Base-by-base conservation (phyloP, 1,140 invertebrate genomes). In the Heliothis subflexa region DNA sequence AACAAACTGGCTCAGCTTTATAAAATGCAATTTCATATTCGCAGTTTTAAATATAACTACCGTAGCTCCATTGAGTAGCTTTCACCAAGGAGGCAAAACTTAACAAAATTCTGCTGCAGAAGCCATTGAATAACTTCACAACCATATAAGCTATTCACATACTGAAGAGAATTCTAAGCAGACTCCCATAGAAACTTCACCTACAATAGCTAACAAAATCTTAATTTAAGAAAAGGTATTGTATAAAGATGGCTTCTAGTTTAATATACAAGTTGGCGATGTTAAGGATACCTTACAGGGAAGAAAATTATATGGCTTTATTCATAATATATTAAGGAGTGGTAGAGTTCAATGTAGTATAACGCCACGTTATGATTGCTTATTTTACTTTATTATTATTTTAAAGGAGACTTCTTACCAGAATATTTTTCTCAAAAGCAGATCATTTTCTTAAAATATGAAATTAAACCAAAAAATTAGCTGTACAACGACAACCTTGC, bases 141-240 rank as follows among this genome's bases (percentile, higher is more conserved):
- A 28, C 25, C 50, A 55, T 50, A 71, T 71, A 71, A 71, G 28
- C 50, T 55, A 71, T 71, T 71, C 68, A 71, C 50, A 25, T 55
- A 12, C 25, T 55, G 68, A 50, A 14, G 12, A 25, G 5, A 54
- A 28, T 33, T 52, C 47, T 52, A 25, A 68, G 33, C 47, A 50
- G 21, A 5, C 55, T 71, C 28, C 68, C n/a, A 54, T 54, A 25
- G 50, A 71, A 71, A 71, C 21, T 54, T 68, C 3, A 11, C 50
- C 10, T 45, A 54, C 50, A 71, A 71, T 71, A 55, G 68, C 12
- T 55, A 12, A 14, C 55, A 12, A 28, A 50, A 49, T 25, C 28
- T 40, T 55, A 55, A 55, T 16, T 55, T n/a, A 55, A 55, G 68
- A 71, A 55, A 18, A 55, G 62, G 14, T 50, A 68, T 68, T 68